Base-by-base conservation (phyloP, 2,888 invertebrate genomes). In the Amblyjoppa proteus region DNA sequence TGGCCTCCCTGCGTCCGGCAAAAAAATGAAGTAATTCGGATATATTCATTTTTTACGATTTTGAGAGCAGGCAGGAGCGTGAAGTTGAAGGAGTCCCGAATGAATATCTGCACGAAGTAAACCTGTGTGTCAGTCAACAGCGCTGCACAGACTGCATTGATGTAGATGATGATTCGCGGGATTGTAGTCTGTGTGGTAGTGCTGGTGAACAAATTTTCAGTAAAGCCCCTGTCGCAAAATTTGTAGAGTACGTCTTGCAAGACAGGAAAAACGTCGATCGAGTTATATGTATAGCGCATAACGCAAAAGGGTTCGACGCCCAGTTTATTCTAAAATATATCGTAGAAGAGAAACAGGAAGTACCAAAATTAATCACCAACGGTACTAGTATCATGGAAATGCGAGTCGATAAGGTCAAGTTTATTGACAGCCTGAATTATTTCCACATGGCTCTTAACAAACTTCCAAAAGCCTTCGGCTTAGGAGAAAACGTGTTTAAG, bases 381-480 rank as follows among this genome's bases (percentile, higher is more conserved):
- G 66, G 66, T 2, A 66, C 66, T n/a, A 38, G 38, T 20, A n/a
- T 41, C 3, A 66, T 66, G 66, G 34, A 34, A 20, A 66, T 66
- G 66, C 34, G 20, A n/a, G 3, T 38, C 34, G 66, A n/a, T 5
- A 34, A n/a, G 1, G 66, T 66, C 38, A 66, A 20, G 49, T 90
- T 90, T 84, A 84, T 89, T 31, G 89, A 90, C 64, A 87, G 88
- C 66, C 69, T 89, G 7, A 91, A 89, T 86, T 91, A 90, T 83
- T 88, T 91, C 61, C 90, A 89, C 7, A 90, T 91, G 89, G 70
- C 86, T 9, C 76, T 90, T 7, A 38, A 79, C 3, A 84, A 79
- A 34, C 51, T 92, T 7, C 89, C 90, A 9, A 90, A 90, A 86
- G 88, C 90, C 5, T 90, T 91, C 71, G 89, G 85, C 58, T 81